Conservation (phyloP, 2,113 vertebrate species). For the Stictonetta naevosa region DNA sequence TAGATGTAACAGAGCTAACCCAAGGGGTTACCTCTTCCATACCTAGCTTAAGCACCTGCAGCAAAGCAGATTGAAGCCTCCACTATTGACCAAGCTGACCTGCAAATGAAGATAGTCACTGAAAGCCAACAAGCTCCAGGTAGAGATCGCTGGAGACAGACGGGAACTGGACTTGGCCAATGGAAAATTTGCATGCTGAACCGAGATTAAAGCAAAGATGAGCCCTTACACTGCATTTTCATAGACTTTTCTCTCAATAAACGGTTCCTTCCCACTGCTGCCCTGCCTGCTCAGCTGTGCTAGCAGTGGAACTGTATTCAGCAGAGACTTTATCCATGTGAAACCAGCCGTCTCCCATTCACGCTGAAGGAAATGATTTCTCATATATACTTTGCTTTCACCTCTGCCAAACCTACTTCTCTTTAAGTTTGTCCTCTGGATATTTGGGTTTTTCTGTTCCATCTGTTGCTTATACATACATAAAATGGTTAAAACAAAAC, state of each 20-base stretch:
- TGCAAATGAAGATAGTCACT: not conserved
- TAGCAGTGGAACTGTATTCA: not conserved
- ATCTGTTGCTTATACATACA: not conserved
- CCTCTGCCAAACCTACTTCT: not conserved
- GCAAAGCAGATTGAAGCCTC: not conserved
- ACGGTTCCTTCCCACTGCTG: not conserved
- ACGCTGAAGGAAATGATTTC: not conserved
- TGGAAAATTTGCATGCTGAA: not conserved
- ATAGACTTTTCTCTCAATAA: not conserved
- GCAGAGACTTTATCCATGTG: not conserved
- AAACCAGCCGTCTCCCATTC: not conserved
- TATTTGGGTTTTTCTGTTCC: not conserved
- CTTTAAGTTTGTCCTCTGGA: not conserved
- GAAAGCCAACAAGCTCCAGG: not conserved
- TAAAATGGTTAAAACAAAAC: not conserved
- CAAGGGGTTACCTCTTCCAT: not conserved
- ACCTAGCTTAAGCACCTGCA: not conserved
- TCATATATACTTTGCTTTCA: not conserved
- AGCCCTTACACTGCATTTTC: not conserved
- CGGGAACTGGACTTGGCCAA: not conserved
- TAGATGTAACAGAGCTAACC: not conserved
- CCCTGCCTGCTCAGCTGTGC: not conserved
- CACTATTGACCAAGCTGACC: not conserved
- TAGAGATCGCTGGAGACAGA: not conserved
- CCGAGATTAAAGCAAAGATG: not conserved